These are phyloP conservation scores for Hypolimnas misippus DNA, from an alignment of 2,888 invertebrate genomes.

Conservation along the genomic window DNA sequence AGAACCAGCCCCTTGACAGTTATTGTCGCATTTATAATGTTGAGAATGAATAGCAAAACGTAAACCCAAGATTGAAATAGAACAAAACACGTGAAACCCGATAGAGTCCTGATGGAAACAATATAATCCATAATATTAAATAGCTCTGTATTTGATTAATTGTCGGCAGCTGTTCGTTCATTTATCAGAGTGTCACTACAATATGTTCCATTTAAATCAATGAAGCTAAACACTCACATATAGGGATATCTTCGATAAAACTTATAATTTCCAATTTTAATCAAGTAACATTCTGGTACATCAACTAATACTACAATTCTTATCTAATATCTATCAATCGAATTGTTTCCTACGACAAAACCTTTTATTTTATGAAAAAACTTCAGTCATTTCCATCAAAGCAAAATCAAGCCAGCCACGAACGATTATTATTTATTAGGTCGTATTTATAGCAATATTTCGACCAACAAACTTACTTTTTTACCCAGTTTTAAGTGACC, in stretches of 20 bases:
- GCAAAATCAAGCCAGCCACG: too few relatives aligned
- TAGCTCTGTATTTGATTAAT: constrained; percentile 24
- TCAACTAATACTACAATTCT: too few relatives aligned
- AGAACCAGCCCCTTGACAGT: not conserved
- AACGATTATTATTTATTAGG: too few relatives aligned
- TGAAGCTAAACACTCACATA: not conserved
- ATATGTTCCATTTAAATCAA: constrained; percentile 24
- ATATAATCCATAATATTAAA: constrained; percentile 13
- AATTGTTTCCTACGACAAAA: too few relatives aligned
- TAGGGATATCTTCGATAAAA: not conserved
- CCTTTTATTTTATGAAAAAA: too few relatives aligned
- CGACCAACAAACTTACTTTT: too few relatives aligned
- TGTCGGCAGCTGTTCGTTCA: constrained; percentile 16
- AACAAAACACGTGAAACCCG: not conserved
- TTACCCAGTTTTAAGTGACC: too few relatives aligned
- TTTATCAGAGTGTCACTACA: constrained; percentile 20
- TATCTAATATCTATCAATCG: too few relatives aligned
- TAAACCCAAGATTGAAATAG: not conserved
- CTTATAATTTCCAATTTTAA: too few relatives aligned
- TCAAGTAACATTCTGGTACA: not conserved
- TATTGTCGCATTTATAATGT: not conserved
- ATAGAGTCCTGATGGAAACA: not conserved
- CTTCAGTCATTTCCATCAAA: too few relatives aligned
- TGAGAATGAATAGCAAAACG: not conserved
- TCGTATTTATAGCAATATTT: too few relatives aligned